A percentile compares a stretch with the other conserved stretches of the same genome.
Evolutionary conservation across 2,888 invertebrate species (phyloP).

Genomic region (Cordilura impudica): DNA sequence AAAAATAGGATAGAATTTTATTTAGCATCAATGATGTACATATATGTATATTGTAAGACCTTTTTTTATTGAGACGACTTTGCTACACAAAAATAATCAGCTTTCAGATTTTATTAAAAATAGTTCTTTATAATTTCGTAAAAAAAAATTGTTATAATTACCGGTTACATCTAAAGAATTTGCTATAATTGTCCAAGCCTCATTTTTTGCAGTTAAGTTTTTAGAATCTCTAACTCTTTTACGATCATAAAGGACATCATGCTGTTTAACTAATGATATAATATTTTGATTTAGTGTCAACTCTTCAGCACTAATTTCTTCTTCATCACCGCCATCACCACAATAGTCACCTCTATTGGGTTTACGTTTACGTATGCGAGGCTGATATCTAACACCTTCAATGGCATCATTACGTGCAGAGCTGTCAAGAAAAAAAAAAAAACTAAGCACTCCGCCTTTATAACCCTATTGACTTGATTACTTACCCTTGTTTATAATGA

Average conservation of each 20-base stretch:
- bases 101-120: background rate
- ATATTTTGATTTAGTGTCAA: constrained; percentile 68
- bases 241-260: constrained; percentile 72
- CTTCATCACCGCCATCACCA: constrained; percentile 42
- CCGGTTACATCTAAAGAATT: constrained; percentile 69
- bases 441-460: no score
- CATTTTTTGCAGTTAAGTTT: constrained; percentile 71
- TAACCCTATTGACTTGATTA: background rate
- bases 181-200: constrained; percentile 71
- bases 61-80: no score
- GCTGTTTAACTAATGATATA: constrained; percentile 70
- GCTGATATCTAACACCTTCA: constrained; percentile 68
- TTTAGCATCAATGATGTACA: no score
- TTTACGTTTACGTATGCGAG: constrained; percentile 63
- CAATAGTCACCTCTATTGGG: constrained; percentile 8
- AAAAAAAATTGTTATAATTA: constrained; percentile 35
- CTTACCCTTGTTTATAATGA: constrained; percentile 72
- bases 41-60: no score
- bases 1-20: no score
- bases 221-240: constrained; percentile 73
- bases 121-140: background rate
- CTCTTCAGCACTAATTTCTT: constrained; percentile 64
- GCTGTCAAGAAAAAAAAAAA: constrained; percentile 25
- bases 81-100: no score
- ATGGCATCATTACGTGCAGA: constrained; percentile 58